A percentile compares a stretch with the other conserved stretches of the same genome.
These are phyloP conservation scores for Eledona agricola DNA, from an alignment of 2,888 invertebrate species.

Conservation along the genomic window DNA sequence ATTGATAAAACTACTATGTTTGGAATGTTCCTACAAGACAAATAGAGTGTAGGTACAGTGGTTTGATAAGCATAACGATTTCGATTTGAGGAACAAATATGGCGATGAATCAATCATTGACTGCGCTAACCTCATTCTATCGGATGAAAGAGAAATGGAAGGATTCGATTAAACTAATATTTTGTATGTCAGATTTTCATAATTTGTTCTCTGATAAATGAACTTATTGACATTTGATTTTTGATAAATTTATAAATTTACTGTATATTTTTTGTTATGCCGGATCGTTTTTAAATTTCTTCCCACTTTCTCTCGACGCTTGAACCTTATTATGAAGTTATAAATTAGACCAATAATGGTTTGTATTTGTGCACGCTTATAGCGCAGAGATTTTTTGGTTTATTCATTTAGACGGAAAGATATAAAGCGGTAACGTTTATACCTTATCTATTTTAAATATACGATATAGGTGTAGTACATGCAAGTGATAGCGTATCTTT, in stretches of 20 bases:
- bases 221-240: conserved; percentile 9
- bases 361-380: conserved; percentile 10
- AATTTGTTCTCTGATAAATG: too few species aligned
- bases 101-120: conserved; percentile 7
- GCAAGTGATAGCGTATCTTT: too few species aligned
- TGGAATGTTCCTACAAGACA: too few species aligned
- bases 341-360: too few species aligned
- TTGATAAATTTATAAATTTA: too few species aligned
- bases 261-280: conserved; percentile 8
- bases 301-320: conserved; percentile 15
- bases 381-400: background rate
- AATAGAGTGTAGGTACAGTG: too few species aligned
- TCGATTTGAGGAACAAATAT: conserved; percentile 16
- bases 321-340: too few species aligned
- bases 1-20: too few species aligned
- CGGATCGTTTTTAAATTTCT: conserved; percentile 15
- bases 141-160: too few species aligned
- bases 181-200: too few species aligned
- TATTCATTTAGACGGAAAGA: conserved; percentile 3
- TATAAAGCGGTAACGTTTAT: conserved; percentile 1
- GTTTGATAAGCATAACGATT: conserved; percentile 7
- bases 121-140: too few species aligned
- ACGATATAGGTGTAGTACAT: background rate
- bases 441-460: conserved; percentile 5
- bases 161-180: too few species aligned